Base-by-base conservation (phyloP, 1,140 invertebrate species). In the Wasmannia auropunctata region DNA sequence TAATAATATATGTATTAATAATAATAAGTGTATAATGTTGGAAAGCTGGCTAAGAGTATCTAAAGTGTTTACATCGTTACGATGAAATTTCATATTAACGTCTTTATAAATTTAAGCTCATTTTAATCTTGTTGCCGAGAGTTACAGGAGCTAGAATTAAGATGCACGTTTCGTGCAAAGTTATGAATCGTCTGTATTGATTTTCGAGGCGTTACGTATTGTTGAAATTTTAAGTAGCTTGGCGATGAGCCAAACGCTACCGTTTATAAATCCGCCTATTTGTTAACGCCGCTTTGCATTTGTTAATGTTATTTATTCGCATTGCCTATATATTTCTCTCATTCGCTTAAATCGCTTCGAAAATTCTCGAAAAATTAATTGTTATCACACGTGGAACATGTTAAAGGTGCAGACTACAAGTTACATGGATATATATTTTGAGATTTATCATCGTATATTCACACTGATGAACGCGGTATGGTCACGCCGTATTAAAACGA, bases 151-250 rank as follows among this genome's bases (percentile, higher is more conserved):
- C 51, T 34, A 46, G n/a, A 43, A 83, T 43, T 74, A 83, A 54
- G 76, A 69, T 56, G 51, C 51, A 58, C 65, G 51, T 40, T 60
- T 58, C 51, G n/a, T 74, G 79, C 79, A 58, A 51, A 83, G 70
- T 83, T 74, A 83, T 83, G 79, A 83, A 60, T 83, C 79, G 28
- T 60, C 67, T 46, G 67, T 72, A 81, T 81, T 72, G 79, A 83
- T 83, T 83, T 83, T 60, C 54, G 37, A 83, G 69, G 79, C 37
- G 19, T 80, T 80, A 70, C 25, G 62, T 74, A 83, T 83, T 83
- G 79, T 74, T 74, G 49, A 74, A 83, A 83, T 83, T 83, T 83
- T 74, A 83, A 83, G 67, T 72, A 81, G 49, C n/a, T 81, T 81
- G 79, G 79, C 79, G 25, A 14, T 60, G n/a, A 34, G 79, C 65